Base-by-base conservation (phyloP, 2,888 invertebrate genomes). In the Spatulosminthurus flaviceps region DNA sequence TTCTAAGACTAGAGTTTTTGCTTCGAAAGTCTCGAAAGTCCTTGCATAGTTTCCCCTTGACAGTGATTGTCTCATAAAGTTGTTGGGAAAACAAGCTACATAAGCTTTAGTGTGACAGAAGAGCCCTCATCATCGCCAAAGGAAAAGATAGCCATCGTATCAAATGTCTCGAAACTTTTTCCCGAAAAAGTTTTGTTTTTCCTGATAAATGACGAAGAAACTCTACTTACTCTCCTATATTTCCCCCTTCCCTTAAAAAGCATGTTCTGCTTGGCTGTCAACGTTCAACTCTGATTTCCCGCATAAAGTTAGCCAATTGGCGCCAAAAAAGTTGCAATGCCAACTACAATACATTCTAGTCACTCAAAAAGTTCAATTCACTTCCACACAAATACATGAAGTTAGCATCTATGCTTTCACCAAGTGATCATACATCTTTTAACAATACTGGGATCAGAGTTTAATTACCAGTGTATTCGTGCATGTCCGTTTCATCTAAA, bases 81-180 rank as follows among this genome's bases (percentile, higher is more conserved):
- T 29, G 21, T 66, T 42, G 42, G 43, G 70, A 51, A 77, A 24
- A 51, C 24, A 61, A 70, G 70, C 34, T 26, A 71, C 16, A 2
- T 51, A 51, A 51, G 51, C 16, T 5, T 19, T 13, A 51, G 51
- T 19, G 51, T 51, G 51, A 51, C 51, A 51, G 51, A 19, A n/a
- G 7, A 51, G 4, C n/a, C n/a, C 51, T 13, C 51, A 51, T 51
- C 51, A 51, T 51, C 51, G 16, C 51, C 7, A 2, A 51, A 2
- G 19, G 16, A 13, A 13, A 19, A 13, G 51, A 51, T 51, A 51
- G 51, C 51, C 51, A 2, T 51, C 51, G n/a, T 51, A n/a, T 13
- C n/a, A 13, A 51, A 51, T 19, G 51, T 51, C 51, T 51, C 16
- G 51, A 51, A 51, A 51, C 51, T 51, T 51, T 51, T 51, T n/a